These are phyloP conservation scores for Potamilus streckersoni DNA, from an alignment of 1,140 invertebrate genomes.

Conservation along the genomic window DNA sequence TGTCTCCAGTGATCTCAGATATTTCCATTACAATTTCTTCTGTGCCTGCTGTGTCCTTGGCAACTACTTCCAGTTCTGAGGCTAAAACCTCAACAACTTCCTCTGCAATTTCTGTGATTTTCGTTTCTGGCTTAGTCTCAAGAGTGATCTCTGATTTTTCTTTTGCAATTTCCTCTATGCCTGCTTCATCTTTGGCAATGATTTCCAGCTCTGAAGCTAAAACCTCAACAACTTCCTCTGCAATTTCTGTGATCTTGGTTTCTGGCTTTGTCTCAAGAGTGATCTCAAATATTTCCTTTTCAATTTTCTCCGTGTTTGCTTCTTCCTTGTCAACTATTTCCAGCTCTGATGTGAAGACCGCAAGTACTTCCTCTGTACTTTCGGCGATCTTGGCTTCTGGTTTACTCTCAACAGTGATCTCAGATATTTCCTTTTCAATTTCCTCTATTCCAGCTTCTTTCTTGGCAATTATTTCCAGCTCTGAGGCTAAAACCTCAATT, in stretches of 20 bases:
- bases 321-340: conserved; percentile 13
- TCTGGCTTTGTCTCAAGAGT: too few species aligned
- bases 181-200: not conserved
- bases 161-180: conserved; percentile 1
- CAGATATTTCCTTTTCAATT: too few species aligned
- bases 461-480: too few species aligned
- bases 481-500: too few species aligned
- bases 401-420: conserved; percentile 15
- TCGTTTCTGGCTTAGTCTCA: not conserved
- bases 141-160: conserved; percentile 3
- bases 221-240: not conserved
- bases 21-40: too few species aligned
- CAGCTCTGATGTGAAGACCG: conserved; percentile 8
- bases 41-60: too few species aligned
- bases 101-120: conserved; percentile 1
- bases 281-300: too few species aligned
- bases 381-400: conserved; percentile 1
- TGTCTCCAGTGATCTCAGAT: too few species aligned
- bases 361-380: conserved; percentile 7
- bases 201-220: not conserved
- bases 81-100: not conserved
- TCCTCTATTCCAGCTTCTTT: too few species aligned
- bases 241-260: too few species aligned
- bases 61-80: too few species aligned
- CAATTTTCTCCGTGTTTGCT: too few species aligned